Evolutionary conservation across 2,797 vertebrate species (phyloP), one percentile per base, ranked within the genome.

Genomic region (Poecile montanus): DNA sequence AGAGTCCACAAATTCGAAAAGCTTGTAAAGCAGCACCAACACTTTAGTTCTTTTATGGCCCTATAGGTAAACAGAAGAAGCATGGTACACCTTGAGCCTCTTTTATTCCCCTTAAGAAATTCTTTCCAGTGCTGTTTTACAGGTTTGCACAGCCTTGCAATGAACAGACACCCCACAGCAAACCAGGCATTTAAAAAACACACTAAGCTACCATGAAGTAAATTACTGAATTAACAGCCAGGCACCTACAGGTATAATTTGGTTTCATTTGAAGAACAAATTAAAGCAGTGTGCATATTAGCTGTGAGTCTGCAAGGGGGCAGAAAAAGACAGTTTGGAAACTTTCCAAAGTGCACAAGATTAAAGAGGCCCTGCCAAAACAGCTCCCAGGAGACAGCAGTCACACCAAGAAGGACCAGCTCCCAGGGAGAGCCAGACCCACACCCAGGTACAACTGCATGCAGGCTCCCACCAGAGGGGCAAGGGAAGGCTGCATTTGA

Each of bases 101-200:
- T 87, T 88, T 78, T 94, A 93, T 90, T 68, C 88, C 74, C 61
- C 42, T 79, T 71, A 70, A 72, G 76, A 94, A 85, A 96, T 95
- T 96, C 94, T 93, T 97, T 96, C 95, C 96, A 96, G 88, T 54
- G 65, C 54, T 85, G 63, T 91, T 96, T 96, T 92, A 95, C 79
- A 93, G 91, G 95, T 84, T 83, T 93, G 87, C 85, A 56, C 29
- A 89, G 85, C 22, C 65, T 92, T 78, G 87, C 76, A 54, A n/a
- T 17, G 70, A 91, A 80, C 65, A 94, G 83, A 89, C 94, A 85
- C 65, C 68, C 68, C 73, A 54, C 22, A 82, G 92, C 88, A 73
- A 94, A 78, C 66, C 60, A 88, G 75, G 87, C 74, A 83, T 93
- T 93, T 87, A 50, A 91, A 85, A 92, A 94, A 83, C 72, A 94